A percentile compares a stretch with the other conserved stretches of the same genome.
Evolutionary conservation across 2,113 vertebrate genomes (phyloP).

Genomic region (Porphyrio hochstetteri): DNA sequence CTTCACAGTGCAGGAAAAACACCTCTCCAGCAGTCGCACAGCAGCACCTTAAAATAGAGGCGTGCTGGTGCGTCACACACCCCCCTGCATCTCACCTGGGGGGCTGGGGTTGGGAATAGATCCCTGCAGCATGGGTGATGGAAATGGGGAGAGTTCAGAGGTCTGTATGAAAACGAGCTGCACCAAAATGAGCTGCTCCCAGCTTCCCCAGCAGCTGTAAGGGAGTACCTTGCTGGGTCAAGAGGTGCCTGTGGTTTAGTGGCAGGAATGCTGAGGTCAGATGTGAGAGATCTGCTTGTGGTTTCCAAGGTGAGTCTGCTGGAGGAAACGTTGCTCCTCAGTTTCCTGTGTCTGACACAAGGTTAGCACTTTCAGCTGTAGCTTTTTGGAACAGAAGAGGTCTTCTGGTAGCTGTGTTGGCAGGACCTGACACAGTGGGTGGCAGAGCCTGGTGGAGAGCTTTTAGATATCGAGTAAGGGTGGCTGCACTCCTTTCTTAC

Average conservation of each 20-base stretch:
- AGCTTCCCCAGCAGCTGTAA: not conserved
- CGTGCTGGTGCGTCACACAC: not conserved
- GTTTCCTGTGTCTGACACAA: not conserved
- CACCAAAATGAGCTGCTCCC: not conserved
- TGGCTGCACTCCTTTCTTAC: too few species aligned
- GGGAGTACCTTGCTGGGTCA: not conserved
- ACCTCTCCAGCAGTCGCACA: not conserved
- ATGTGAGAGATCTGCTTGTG: not conserved
- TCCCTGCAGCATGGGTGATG: rapidly evolving
- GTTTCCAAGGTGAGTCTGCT: not conserved
- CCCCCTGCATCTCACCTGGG: not conserved
- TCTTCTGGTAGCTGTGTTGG: not conserved
- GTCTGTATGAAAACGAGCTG: not conserved
- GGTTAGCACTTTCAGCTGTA: not conserved
- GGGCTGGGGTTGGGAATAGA: not conserved
- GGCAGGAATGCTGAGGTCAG: not conserved
- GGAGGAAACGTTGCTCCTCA: not conserved
- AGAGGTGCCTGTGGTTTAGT: not conserved
- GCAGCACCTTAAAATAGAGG: constrained; percentile 33
- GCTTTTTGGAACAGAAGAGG: not conserved
- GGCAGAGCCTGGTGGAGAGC: not conserved
- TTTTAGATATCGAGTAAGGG: not conserved
- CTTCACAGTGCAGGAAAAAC: not conserved
- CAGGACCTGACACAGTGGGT: not conserved
- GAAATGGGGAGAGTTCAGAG: not conserved